Percentiles rank a stretch among this genome's conserved stretches.
phyloP scores from a whole-genome alignment of 2,113 vertebrate species.

The Myotis brandtii region DNA sequence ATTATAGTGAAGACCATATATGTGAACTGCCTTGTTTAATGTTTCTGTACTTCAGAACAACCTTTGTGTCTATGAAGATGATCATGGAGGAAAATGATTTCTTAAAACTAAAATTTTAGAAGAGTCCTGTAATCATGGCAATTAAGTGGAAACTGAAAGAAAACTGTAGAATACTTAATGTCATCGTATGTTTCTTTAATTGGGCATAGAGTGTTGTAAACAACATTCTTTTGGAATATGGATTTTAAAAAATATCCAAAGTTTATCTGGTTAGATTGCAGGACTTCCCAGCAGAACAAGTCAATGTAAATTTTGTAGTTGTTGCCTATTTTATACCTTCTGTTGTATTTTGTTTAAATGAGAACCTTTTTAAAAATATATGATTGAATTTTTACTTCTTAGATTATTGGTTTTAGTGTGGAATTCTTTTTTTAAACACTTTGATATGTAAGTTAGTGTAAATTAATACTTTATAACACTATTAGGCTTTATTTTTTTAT shows the following conservation, averaged over 20 bases:
- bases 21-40: background rate
- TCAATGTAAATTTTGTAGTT: constrained; percentile 23
- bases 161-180: background rate
- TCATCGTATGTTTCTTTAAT: background rate
- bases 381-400: constrained; percentile 67
- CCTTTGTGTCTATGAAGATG: background rate
- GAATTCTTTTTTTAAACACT: constrained; percentile 56
- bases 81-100: background rate
- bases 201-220: constrained; percentile 17
- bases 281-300: background rate
- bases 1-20: background rate
- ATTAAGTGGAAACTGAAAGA: background rate
- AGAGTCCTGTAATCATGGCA: background rate
- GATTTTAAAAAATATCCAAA: background rate
- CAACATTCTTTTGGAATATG: constrained; percentile 5
- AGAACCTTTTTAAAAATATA: constrained; percentile 44
- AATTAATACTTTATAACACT: constrained; percentile 73
- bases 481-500: constrained; percentile 70
- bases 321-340: constrained; percentile 40
- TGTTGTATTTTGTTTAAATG: constrained; percentile 53
- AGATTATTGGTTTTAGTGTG: constrained; percentile 46
- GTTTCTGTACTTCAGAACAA: background rate
- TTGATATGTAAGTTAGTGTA: constrained; percentile 63
- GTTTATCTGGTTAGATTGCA: background rate
- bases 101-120: constrained; percentile 28